phyloP scores from a whole-genome alignment of 1,140 invertebrate genomes.

The Dendroctonus ponderosae region DNA sequence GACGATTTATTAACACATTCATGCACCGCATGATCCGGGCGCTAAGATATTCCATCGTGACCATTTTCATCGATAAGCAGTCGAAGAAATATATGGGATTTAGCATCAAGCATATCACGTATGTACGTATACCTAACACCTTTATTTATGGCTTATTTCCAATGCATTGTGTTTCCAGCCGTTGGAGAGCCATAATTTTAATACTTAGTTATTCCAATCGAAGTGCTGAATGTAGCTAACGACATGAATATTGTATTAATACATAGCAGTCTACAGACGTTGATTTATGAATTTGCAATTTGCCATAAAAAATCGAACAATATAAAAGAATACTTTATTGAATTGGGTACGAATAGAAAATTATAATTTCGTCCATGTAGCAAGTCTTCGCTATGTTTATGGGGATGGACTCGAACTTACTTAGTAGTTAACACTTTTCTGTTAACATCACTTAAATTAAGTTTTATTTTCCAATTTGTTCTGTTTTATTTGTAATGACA shows the following conservation, averaged over 20 bases:
- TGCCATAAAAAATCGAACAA: too few relatives aligned
- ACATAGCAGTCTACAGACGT: background rate
- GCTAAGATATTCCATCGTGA: conserved; percentile 24
- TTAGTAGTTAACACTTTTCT: too few relatives aligned
- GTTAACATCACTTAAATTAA: too few relatives aligned
- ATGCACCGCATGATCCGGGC: background rate
- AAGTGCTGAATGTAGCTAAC: conserved; percentile 6
- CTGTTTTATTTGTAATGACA: too few relatives aligned
- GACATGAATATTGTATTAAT: conserved; percentile 13
- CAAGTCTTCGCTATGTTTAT: too few relatives aligned
- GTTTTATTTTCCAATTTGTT: too few relatives aligned
- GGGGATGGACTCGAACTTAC: too few relatives aligned
- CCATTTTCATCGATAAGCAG: conserved; percentile 27
- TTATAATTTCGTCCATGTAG: too few relatives aligned
- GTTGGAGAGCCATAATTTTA: background rate
- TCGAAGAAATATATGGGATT: conserved; percentile 23
- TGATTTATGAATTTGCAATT: too few relatives aligned
- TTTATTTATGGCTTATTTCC: conserved; percentile 18
- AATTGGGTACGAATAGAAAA: too few relatives aligned
- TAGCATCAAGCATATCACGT: conserved; percentile 14
- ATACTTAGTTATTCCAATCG: conserved; percentile 7
- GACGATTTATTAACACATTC: conserved; percentile 13
- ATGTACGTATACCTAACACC: conserved; percentile 19
- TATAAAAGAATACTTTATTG: too few relatives aligned
- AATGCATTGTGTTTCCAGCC: conserved; percentile 9